Base-by-base conservation (phyloP, 1,140 invertebrate species). In the Delia radicum region DNA sequence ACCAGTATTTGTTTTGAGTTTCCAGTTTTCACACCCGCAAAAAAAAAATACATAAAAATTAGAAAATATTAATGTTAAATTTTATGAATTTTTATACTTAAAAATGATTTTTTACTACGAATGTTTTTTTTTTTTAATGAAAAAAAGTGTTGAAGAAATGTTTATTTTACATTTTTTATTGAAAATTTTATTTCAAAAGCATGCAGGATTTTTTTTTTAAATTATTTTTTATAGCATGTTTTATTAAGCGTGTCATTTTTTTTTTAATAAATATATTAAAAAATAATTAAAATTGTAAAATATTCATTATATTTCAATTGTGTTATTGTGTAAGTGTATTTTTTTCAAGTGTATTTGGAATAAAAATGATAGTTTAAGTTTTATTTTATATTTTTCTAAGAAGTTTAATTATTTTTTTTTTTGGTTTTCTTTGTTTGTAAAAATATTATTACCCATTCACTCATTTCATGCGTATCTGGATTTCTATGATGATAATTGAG, bases 401-500 rank as follows among this genome's bases (percentile, higher is more conserved):
- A 71, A 12, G 29, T 73, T 46, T 27, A 24, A 24, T 55, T 4
- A 24, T 28, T 7, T 46, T 24, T 72, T 33, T 31, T 74, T 33
- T 46, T 55, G 27, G 7, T 63, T 65, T 75, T 15, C 46, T 67
- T 78, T 76, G 74, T 79, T 75, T 80, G 89, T 91, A 42, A 42
- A 80, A 79, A 84, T 80, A 81, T 80, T 84, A 85, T 92, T 92
- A 99, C 98, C 96, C 96, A 98, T 85, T 94, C 92, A 80, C 97
- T 96, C 97, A 99, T 98, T 88, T 97, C 95, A 88, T 99, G 97
- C 77, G 96, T 98, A 87, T 99, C 97, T 78, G 96, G 92, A 87
- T 95, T 96, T 81, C 98, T 92, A 90, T 99, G 97, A 90, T 99
- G 98, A 89, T 98, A 99, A 90, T 99, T 99, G 80, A 99, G 91